Evolutionary conservation across 1,140 invertebrate genomes (phyloP).

Genomic region (Luehdorfia chinensis): DNA sequence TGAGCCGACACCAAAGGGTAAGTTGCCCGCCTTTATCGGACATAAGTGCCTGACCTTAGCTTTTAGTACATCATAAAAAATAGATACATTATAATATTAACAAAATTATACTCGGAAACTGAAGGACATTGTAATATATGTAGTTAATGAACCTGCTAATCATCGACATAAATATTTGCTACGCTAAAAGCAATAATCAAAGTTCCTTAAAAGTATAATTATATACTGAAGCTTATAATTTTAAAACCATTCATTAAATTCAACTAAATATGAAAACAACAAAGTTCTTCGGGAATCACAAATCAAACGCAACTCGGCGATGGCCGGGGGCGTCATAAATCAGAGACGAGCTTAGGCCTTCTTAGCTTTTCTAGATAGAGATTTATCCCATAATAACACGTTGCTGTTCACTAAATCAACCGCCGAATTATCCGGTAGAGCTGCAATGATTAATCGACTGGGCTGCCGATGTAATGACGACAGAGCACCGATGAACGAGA

Average conservation of each 20-base stretch:
- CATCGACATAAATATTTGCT: conserved; percentile 27
- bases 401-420: conserved; percentile 75
- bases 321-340: conserved; percentile 63
- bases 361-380: conserved; percentile 77
- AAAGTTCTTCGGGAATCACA: conserved; percentile 58
- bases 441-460: conserved; percentile 66
- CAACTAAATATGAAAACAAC: conserved; percentile 70
- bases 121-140: not conserved
- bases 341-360: conserved; percentile 68
- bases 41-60: conserved; percentile 5
- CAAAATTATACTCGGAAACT: not conserved
- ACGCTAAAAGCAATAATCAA: conserved; percentile 67
- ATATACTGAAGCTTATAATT: conserved; percentile 61
- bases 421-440: conserved; percentile 76
- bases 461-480: conserved; percentile 61
- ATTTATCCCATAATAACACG: conserved; percentile 76
- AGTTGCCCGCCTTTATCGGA: conserved; percentile 31
- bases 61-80: conserved; percentile 1
- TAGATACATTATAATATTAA: conserved; percentile 3
- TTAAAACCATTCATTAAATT: conserved; percentile 69
- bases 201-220: conserved; percentile 54
- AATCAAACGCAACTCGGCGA: conserved; percentile 65
- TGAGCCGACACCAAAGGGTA: conserved; percentile 50
- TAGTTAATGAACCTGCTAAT: conserved; percentile 9
- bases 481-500: conserved; percentile 1